phyloP scores from a whole-genome alignment of 2,797 vertebrate genomes.

The Lepus townsendii region DNA sequence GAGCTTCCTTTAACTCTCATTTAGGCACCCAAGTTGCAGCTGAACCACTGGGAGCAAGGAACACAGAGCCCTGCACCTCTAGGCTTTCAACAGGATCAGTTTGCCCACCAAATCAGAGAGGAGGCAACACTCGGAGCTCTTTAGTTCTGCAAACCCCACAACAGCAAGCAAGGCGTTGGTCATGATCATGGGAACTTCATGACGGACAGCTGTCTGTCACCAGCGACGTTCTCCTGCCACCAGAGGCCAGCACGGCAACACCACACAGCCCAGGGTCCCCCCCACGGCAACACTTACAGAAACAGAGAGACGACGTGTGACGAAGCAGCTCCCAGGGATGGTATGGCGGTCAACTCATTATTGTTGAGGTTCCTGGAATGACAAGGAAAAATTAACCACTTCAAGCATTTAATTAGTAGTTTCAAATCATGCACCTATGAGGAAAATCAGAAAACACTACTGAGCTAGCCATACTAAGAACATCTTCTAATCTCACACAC shows the following conservation, averaged over 20 bases:
- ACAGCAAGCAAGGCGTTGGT: neutral
- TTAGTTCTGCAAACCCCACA: neutral
- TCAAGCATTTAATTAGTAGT: neutral
- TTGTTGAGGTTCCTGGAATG: constrained; percentile 93
- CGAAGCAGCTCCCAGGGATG: constrained; percentile 92
- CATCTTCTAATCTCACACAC: neutral
- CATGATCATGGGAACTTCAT: neutral
- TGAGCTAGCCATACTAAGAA: neutral
- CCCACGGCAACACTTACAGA: constrained; percentile 92
- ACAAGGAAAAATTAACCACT: constrained; percentile 55
- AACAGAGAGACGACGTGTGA: constrained; percentile 91
- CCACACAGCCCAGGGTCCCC: neutral
- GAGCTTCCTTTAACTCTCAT: neutral
- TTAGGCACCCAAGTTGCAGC: neutral
- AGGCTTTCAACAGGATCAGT: neutral
- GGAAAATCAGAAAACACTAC: neutral
- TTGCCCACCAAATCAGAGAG: neutral
- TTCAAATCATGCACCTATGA: rapidly evolving
- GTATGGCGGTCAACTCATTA: constrained; percentile 95
- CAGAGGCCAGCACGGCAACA: neutral
- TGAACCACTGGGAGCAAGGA: constrained; percentile 31
- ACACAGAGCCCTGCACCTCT: neutral
- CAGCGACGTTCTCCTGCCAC: neutral
- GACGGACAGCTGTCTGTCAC: neutral
- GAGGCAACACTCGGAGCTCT: neutral